phyloP scores from a whole-genome alignment of 2,797 vertebrate species.

The Pampus argenteus region DNA sequence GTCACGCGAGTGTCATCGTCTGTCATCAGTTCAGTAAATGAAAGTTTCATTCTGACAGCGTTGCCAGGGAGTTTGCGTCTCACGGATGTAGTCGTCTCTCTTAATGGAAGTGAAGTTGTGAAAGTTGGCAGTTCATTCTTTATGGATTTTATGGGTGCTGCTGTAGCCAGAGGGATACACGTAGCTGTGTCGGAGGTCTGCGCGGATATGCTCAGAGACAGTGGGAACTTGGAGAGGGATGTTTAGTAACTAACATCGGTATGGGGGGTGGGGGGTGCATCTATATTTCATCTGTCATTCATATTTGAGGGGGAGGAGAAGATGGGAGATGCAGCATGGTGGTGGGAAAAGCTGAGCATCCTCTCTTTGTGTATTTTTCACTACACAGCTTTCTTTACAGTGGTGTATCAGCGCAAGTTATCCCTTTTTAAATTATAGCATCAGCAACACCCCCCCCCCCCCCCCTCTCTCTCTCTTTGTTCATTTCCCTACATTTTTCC shows the following conservation, averaged over 20 bases:
- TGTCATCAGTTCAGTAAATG: conserved; percentile 73
- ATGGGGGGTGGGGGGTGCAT: conserved; percentile 58
- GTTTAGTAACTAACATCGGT: conserved; percentile 56
- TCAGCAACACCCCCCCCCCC: conserved; percentile 15
- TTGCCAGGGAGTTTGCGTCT: conserved; percentile 69
- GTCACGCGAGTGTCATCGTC: conserved; percentile 63
- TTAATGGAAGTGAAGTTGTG: conserved; percentile 67
- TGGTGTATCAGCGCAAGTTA: conserved; percentile 53
- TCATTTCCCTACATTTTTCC: conserved; percentile 49
- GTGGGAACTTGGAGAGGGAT: conserved; percentile 17
- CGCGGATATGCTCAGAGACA: conserved; percentile 31
- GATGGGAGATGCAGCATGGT: conserved; percentile 9
- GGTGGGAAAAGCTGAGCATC: conserved; percentile 17
- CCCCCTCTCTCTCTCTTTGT: conserved; percentile 22
- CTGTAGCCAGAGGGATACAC: conserved; percentile 52
- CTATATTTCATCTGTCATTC: conserved; percentile 74
- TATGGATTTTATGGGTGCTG: conserved; percentile 51
- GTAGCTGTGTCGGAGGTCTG: conserved; percentile 28
- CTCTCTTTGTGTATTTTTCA: conserved; percentile 25
- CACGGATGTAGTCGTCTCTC: conserved; percentile 58
- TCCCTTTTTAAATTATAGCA: conserved; percentile 69
- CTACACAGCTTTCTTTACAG: conserved; percentile 26
- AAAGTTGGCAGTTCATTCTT: conserved; percentile 56
- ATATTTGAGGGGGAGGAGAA: conserved; percentile 51
- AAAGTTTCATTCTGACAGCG: conserved; percentile 60